Conservation (phyloP, 1,140 invertebrate species). For the Apocrypta bakeri region DNA sequence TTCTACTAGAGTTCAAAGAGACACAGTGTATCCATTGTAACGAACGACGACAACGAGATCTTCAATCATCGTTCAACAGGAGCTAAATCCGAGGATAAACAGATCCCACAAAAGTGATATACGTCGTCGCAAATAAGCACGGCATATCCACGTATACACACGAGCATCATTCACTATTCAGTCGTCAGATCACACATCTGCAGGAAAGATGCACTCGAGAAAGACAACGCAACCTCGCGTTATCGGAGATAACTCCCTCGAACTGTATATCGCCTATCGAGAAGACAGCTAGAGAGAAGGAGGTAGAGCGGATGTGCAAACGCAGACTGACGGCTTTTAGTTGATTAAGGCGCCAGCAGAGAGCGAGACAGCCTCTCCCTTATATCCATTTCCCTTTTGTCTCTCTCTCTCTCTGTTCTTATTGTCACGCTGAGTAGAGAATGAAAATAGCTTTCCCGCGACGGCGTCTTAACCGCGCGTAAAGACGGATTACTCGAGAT, state of each 20-base stretch:
- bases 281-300: background rate
- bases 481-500: slow-evolving; percentile 48
- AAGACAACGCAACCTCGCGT: background rate
- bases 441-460: slow-evolving; percentile 39
- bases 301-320: slow-evolving; percentile 16
- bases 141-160: too few species aligned
- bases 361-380: slow-evolving; percentile 2
- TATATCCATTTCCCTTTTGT: slow-evolving; percentile 25
- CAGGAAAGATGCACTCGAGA: slow-evolving; percentile 1
- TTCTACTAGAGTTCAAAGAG: too few species aligned
- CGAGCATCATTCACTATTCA: slow-evolving; percentile 1
- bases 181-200: background rate
- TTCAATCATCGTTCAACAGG: background rate
- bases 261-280: background rate
- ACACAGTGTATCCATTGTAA: too few species aligned
- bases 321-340: slow-evolving; percentile 50
- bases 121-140: background rate
- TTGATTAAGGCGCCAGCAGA: slow-evolving; percentile 45
- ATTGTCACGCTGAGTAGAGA: background rate
- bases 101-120: background rate
- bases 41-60: background rate
- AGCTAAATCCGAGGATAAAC: background rate
- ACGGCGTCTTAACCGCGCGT: slow-evolving; percentile 26
- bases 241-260: slow-evolving; percentile 11
- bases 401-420: background rate